A percentile compares a stretch with the other conserved stretches of the same genome.
Conservation (phyloP, 2,888 invertebrate genomes). For the Eristalinus sepulchralis region DNA sequence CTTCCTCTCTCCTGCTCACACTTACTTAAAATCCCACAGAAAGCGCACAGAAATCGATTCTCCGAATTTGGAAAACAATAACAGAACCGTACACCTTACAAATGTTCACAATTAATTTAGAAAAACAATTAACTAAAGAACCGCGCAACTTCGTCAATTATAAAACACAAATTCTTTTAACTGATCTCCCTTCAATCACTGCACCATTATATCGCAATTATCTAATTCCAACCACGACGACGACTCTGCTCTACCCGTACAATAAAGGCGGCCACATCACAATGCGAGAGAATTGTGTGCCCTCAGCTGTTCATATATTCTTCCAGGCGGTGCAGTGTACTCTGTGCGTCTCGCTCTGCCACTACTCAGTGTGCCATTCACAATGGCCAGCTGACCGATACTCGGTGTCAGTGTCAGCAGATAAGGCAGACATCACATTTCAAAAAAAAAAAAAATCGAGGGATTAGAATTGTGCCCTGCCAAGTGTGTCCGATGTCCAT, state of each 20-base stretch:
- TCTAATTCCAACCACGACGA: slow-evolving; percentile 49
- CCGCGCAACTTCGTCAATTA: slow-evolving; percentile 26
- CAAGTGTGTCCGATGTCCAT: not conserved
- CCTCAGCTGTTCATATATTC: slow-evolving; percentile 72
- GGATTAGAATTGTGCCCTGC: not conserved
- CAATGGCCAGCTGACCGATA: slow-evolving; percentile 36
- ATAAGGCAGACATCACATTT: slow-evolving; percentile 29
- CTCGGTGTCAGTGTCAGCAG: slow-evolving; percentile 3
- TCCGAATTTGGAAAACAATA: slow-evolving; percentile 39
- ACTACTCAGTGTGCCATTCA: slow-evolving; percentile 31
- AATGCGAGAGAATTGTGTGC: slow-evolving; percentile 48
- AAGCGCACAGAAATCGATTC: slow-evolving; percentile 59
- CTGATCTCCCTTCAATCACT: slow-evolving; percentile 32
- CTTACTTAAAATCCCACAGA: slow-evolving; percentile 44
- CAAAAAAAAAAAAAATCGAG: not conserved
- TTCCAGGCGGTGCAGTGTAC: slow-evolving; percentile 23
- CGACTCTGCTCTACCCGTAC: slow-evolving; percentile 19
- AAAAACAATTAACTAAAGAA: slow-evolving; percentile 2
- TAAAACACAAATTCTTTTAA: slow-evolving; percentile 22
- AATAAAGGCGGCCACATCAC: slow-evolving; percentile 53
- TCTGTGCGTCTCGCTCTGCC: slow-evolving; percentile 34
- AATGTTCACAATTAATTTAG: not conserved
- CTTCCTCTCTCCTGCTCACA: slow-evolving; percentile 44
- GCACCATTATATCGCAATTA: slow-evolving; percentile 52
- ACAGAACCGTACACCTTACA: slow-evolving; percentile 27